Evolutionary conservation across 2,888 invertebrate genomes (phyloP), one percentile per base, ranked within the genome.

Genomic region (Perizoma flavofasciatum): DNA sequence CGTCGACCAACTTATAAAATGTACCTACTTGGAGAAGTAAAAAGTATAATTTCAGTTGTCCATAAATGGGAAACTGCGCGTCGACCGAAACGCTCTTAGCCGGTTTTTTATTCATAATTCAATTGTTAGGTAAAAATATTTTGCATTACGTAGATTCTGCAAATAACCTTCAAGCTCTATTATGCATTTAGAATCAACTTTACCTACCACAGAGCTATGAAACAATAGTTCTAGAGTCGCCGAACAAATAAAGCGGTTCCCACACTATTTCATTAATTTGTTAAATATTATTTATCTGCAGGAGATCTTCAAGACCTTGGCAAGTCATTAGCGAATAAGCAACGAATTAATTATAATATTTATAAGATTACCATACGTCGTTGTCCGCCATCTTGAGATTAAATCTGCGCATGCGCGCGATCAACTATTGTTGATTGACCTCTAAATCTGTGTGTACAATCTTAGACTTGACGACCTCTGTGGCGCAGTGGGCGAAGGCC

Each of bases 221-320:
- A 64, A 66, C 63, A 60, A 67, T 63, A 49, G 60, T 55, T 66
- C 49, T 32, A 56, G 55, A 66, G 59, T 59, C 66, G 48, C 58
- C 66, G 56, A 68, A 68, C 68, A 68, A 68, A 66, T 68, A 65
- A 59, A 63, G 61, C 63, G 54, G 49, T 65, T 68, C 68, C 60
- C 68, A 68, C 66, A 68, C 65, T 68, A 65, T 66, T 68, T 66
- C 68, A 63, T 62, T 58, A 59, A 61, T 63, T 61, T 54, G 39
- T 49, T 65, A 63, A n/a, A 61, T 55, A 63, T 65, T 59, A 22
- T 22, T 22, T 22, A 22, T 22, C 22, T 22, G 63, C 47, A 61
- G 46, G 63, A 69, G 64, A 67, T 65, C 64, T 56, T 39, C 46
- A 22, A 52, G 63, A 67, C 69, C 69, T 69, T 67, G 69, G 63